phyloP scores from a whole-genome alignment of 2,113 vertebrate species.

The Peromyscus californicus region DNA sequence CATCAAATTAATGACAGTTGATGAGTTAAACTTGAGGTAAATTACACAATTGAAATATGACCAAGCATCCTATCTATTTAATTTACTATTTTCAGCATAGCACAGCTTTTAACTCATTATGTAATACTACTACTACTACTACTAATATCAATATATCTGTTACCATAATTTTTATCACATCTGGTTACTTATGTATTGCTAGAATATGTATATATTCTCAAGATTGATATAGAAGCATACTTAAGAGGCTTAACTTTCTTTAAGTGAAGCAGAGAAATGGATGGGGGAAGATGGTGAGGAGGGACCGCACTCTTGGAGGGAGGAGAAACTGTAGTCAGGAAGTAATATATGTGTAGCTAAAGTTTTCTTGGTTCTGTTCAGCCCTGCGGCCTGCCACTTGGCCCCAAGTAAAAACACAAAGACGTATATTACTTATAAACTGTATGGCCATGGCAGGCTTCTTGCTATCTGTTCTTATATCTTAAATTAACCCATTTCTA shows the following conservation, averaged over 20 bases:
- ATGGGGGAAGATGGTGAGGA: too few relatives aligned
- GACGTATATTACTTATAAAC: too few relatives aligned
- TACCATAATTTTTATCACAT: background rate
- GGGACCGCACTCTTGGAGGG: too few relatives aligned
- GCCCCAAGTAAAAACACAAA: too few relatives aligned
- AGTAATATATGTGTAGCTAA: too few relatives aligned
- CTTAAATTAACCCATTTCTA: too few relatives aligned
- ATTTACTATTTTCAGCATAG: background rate
- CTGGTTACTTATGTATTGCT: background rate
- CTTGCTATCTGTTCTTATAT: too few relatives aligned
- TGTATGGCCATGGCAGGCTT: too few relatives aligned
- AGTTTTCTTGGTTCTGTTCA: too few relatives aligned
- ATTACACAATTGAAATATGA: background rate
- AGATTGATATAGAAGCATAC: background rate
- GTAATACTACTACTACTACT: background rate
- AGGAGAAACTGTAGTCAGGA: too few relatives aligned
- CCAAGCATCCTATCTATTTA: background rate
- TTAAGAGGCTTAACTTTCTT: background rate
- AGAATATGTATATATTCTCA: background rate
- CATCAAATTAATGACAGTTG: background rate
- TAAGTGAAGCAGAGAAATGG: too few relatives aligned
- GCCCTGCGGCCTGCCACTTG: too few relatives aligned
- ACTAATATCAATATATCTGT: background rate
- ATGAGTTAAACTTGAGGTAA: background rate
- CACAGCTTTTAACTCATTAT: background rate